Evolutionary conservation across 53 echinoderm and acorn worm species (phyloP).

Genomic region (Mesocentrotus franciscanus): DNA sequence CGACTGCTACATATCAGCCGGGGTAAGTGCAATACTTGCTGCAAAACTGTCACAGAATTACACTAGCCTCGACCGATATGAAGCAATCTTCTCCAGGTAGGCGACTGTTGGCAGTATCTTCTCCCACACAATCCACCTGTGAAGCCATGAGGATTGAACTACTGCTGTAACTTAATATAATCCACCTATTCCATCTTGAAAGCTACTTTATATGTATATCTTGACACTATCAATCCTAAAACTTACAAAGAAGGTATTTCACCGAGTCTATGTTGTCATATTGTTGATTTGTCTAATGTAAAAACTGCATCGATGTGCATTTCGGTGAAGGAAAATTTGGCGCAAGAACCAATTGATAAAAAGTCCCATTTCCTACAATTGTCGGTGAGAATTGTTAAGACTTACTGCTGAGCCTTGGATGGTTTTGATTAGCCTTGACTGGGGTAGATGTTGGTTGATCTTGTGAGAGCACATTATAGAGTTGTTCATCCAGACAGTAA

Average conservation of each 20-base stretch:
- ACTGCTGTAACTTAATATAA: not conserved
- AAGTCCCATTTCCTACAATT: not conserved
- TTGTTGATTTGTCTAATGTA: too few species aligned
- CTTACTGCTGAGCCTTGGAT: conserved; percentile 78
- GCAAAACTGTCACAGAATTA: conserved; percentile 50
- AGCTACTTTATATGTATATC: not conserved
- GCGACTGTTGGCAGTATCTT: not conserved
- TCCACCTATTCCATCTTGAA: not conserved
- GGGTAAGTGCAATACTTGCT: conserved; percentile 71
- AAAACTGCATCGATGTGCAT: not conserved
- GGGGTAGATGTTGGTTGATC: conserved; percentile 70
- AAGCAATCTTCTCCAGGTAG: not conserved
- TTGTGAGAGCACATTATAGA: conserved; percentile 68
- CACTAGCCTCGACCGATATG: conserved; percentile 66
- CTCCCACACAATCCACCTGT: not conserved
- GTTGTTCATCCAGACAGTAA: conserved; percentile 88
- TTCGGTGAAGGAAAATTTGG: not conserved
- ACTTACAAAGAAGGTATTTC: not conserved
- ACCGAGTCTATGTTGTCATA: not conserved
- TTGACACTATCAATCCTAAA: not conserved
- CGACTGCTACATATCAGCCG: conserved; percentile 54
- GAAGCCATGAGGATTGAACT: not conserved
- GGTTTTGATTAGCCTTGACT: conserved; percentile 50
- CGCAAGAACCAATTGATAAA: too few species aligned
- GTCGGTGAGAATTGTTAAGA: not conserved